phyloP scores from a whole-genome alignment of 1,140 invertebrate genomes.

The Zaprionus gabonicus region DNA sequence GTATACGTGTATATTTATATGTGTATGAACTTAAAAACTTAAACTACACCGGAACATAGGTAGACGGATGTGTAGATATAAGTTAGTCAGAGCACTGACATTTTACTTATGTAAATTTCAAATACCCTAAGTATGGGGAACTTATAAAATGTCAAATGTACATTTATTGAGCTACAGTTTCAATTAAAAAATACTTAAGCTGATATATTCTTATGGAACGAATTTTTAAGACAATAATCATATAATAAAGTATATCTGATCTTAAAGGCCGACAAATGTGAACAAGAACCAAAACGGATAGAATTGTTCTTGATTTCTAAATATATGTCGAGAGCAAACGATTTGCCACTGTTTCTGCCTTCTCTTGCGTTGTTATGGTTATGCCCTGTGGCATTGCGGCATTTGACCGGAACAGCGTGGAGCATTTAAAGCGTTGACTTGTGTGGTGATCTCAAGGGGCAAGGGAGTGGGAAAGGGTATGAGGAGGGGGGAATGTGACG shows the following conservation, averaged over 20 bases:
- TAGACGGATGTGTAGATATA: no score
- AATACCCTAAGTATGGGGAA: no score
- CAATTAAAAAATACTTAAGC: no score
- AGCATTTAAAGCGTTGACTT: constrained; percentile 68
- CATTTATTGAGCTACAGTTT: no score
- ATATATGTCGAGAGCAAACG: constrained; percentile 18
- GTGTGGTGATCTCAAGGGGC: constrained; percentile 27
- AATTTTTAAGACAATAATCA: not conserved
- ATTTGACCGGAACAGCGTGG: constrained; percentile 67
- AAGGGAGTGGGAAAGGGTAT: not conserved
- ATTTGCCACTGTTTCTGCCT: not conserved
- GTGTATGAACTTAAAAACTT: no score
- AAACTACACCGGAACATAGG: no score
- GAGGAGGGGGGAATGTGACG: not conserved
- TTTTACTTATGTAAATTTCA: no score
- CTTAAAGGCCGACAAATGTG: not conserved
- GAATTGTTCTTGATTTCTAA: constrained; percentile 30
- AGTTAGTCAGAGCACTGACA: no score
- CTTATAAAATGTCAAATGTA: no score
- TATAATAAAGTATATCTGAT: not conserved
- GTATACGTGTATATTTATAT: no score
- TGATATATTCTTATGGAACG: no score
- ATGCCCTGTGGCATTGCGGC: constrained; percentile 66
- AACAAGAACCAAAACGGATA: not conserved
- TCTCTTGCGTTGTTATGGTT: constrained; percentile 69